These are phyloP conservation scores for Gymnothorax javanicus DNA, from an alignment of 2,797 vertebrate genomes.

Conservation along the genomic window DNA sequence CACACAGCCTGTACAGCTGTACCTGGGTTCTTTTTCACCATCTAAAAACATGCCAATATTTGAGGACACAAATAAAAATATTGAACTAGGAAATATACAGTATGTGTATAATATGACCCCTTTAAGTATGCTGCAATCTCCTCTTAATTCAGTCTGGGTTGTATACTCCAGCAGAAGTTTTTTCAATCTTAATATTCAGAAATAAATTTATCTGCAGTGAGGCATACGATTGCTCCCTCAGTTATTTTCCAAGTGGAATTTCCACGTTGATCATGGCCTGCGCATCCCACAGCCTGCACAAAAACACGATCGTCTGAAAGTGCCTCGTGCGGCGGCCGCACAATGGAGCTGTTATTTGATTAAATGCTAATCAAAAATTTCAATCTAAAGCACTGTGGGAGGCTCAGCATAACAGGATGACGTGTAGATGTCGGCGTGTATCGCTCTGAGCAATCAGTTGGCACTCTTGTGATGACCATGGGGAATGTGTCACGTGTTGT, in stretches of 20 bases:
- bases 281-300: conserved; percentile 8
- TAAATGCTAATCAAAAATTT: conserved; percentile 51
- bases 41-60: too few species aligned
- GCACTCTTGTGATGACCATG: conserved; percentile 5
- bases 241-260: neutral
- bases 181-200: too few species aligned
- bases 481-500: neutral
- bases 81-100: too few species aligned
- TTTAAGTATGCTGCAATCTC: neutral
- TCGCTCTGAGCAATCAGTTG: conserved; percentile 29
- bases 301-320: conserved; percentile 45
- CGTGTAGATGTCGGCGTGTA: conserved; percentile 39
- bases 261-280: conserved; percentile 9
- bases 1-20: too few species aligned
- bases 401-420: conserved; percentile 50
- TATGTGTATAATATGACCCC: too few species aligned
- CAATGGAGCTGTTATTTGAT: conserved; percentile 59
- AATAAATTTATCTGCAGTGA: neutral
- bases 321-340: conserved; percentile 54
- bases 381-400: conserved; percentile 53
- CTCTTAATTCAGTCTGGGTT: neutral
- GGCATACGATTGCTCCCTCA: neutral
- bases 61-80: too few species aligned
- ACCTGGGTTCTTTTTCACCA: too few species aligned
- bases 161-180: too few species aligned